Base-by-base conservation (phyloP, 2,888 invertebrate genomes). In the Bruchidius siliquastri region DNA sequence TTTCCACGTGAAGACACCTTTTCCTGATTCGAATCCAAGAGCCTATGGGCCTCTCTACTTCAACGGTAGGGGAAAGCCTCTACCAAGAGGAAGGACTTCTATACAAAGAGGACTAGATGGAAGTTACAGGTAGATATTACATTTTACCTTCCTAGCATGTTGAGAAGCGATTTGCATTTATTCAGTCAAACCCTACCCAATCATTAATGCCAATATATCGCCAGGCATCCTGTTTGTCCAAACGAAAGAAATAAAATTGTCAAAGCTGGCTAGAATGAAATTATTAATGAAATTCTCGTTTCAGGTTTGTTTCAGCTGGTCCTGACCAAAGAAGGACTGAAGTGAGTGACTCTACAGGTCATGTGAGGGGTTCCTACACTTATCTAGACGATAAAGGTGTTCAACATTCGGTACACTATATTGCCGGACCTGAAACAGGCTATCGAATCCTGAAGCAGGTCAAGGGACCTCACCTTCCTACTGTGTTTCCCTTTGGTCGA, bases 341-440 rank as follows among this genome's bases (percentile, higher is more conserved):
- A 85, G 90, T 91, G 77, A 92, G 92, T 76, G 93, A 92, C 77
- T 88, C 92, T 0, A 90, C 90, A 73, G 93, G 93, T 20, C 90
- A 93, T 77, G 93, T 93, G 0, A 87, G 92, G 77, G 94, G 94
- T 49, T 92, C 93, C 0, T 94, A 93, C 87, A 93, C 93, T 0
- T 94, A 93, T 83, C 85, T 94, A 21, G 94, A 94, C 79, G 93
- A 94, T 81, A 93, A 93, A 86, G 93, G 93, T 0, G 90, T 92
- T 26, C 93, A 93, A 83, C 90, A 88, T 74, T 92, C 93, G 0
- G 93, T 94, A 0, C 91, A 94, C 84, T 94, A 94, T 84, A 93
- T 92, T 78, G 94, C 94, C 0, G 94, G 94, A 0, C 93, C 94
- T 0, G 92, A 91, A 76, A 94, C 93, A 70, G 94, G 94, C 0